These are phyloP conservation scores for Dasypolia templi DNA, from an alignment of 2,888 invertebrate genomes.

Conservation along the genomic window DNA sequence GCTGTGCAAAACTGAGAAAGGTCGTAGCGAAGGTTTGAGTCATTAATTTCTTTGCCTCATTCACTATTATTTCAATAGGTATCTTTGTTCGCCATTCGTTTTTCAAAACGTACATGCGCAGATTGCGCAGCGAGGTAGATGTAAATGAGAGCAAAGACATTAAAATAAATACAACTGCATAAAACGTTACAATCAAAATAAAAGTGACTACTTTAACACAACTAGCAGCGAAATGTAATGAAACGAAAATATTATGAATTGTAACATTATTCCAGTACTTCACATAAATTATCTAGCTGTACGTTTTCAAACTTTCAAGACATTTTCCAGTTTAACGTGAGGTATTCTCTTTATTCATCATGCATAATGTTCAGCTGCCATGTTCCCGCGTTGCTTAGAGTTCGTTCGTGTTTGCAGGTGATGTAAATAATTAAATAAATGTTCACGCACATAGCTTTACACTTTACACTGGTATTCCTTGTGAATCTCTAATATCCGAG, in stretches of 20 bases:
- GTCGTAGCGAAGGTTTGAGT: background rate
- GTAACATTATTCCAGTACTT: conserved; percentile 48
- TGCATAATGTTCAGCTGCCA: conserved; percentile 58
- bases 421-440: conserved; percentile 62
- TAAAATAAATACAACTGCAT: conserved; percentile 48
- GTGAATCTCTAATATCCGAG: conserved; percentile 3
- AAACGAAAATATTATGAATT: conserved; percentile 65
- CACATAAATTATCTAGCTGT: conserved; percentile 41
- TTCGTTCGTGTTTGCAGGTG: conserved; percentile 53
- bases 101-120: background rate
- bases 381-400: conserved; percentile 60
- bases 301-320: conserved; percentile 54
- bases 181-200: conserved; percentile 57
- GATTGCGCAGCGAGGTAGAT: background rate
- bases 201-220: conserved; percentile 43
- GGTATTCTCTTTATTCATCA: conserved; percentile 60
- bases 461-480: conserved; percentile 30
- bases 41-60: background rate
- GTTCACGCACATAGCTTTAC: conserved; percentile 39
- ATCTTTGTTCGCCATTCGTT: background rate
- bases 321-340: conserved; percentile 58
- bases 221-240: conserved; percentile 61
- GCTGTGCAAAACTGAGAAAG: background rate
- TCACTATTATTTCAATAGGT: background rate
- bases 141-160: conserved; percentile 19